A percentile compares a stretch with the other conserved stretches of the same genome.
Conservation (phyloP, 2,888 invertebrate species). For the Aelia acuminata region DNA sequence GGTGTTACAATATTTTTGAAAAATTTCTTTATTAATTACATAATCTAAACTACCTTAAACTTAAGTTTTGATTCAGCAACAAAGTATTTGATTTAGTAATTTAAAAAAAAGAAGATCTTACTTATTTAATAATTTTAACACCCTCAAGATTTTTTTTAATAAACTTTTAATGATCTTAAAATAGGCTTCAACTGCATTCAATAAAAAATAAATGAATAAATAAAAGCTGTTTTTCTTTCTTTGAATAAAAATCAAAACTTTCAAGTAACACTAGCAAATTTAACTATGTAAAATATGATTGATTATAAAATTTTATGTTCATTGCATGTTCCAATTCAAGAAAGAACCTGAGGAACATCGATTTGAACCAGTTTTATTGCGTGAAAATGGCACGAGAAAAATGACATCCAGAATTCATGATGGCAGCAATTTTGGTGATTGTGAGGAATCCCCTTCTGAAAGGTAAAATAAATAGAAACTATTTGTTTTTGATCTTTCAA, state of each 20-base stretch:
- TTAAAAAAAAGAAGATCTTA: too few species aligned
- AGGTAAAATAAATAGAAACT: slow-evolving; percentile 61
- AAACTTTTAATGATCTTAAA: too few species aligned
- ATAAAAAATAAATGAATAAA: too few species aligned
- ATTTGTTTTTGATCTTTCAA: background rate
- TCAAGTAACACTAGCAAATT: background rate
- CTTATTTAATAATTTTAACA: too few species aligned
- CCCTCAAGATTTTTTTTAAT: too few species aligned
- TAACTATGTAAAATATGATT: background rate
- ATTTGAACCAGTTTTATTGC: slow-evolving; percentile 67
- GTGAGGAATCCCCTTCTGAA: slow-evolving; percentile 66
- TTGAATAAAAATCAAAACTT: background rate
- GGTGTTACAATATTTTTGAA: too few species aligned
- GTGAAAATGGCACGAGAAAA: slow-evolving; percentile 68
- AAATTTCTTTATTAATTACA: too few species aligned
- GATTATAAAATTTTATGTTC: background rate
- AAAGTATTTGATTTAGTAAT: too few species aligned
- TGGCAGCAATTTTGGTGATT: slow-evolving; percentile 66
- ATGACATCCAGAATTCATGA: slow-evolving; percentile 66
- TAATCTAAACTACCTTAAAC: too few species aligned
- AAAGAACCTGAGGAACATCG: slow-evolving; percentile 43
- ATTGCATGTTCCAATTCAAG: slow-evolving; percentile 29
- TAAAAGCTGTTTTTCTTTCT: too few species aligned
- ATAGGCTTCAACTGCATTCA: too few species aligned
- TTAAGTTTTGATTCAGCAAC: too few species aligned